A percentile compares a stretch with the other conserved stretches of the same genome.
These are phyloP conservation scores for Picathartes gymnocephalus DNA, from an alignment of 2,113 vertebrate genomes.

Conservation along the genomic window DNA sequence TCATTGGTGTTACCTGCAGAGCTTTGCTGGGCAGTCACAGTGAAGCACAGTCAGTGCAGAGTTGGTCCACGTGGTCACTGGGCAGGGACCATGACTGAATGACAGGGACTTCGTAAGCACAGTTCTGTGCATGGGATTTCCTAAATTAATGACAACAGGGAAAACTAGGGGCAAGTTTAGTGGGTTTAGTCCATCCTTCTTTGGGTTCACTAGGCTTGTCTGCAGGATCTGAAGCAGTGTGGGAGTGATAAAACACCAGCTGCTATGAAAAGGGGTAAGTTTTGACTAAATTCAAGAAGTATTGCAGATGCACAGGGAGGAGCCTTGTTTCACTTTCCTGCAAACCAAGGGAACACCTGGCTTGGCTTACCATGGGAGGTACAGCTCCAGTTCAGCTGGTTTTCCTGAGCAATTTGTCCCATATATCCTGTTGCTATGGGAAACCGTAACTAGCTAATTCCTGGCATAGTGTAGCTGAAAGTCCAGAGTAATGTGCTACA, in stretches of 20 bases:
- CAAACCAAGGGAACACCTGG: slow-evolving; percentile 81
- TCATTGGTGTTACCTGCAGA: background rate
- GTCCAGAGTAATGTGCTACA: background rate
- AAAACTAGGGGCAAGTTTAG: background rate
- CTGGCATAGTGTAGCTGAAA: background rate
- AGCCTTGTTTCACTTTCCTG: slow-evolving; percentile 85
- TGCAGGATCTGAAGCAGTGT: background rate
- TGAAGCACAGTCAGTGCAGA: fast-evolving
- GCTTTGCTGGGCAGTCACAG: background rate
- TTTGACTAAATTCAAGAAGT: background rate
- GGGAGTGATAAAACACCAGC: background rate
- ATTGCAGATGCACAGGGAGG: slow-evolving; percentile 81
- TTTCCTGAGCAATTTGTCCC: background rate
- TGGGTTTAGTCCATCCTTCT: background rate
- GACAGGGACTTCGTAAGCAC: background rate
- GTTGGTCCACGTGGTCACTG: background rate
- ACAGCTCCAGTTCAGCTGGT: background rate
- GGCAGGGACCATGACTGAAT: background rate
- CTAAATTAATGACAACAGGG: too few relatives aligned
- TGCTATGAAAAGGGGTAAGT: background rate
- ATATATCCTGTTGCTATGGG: background rate
- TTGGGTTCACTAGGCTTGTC: background rate
- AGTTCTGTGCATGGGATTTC: background rate
- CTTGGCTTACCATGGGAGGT: slow-evolving; percentile 33
- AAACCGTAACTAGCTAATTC: background rate